phyloP scores from a whole-genome alignment of 2,888 invertebrate genomes.

The Ornithoptera priamus region DNA sequence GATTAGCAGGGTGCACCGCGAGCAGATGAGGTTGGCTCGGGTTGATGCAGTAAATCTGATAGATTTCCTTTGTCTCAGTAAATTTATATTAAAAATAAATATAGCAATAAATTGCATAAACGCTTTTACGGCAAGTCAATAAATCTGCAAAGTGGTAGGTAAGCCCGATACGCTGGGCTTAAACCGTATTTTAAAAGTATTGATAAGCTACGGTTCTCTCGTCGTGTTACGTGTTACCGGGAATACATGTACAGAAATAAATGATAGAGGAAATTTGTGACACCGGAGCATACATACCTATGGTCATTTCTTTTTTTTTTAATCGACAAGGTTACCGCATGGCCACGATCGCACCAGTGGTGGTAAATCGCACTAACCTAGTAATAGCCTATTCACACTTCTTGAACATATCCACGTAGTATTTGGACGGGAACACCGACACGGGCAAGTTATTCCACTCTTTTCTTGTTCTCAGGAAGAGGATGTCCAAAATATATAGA shows the following conservation, averaged over 20 bases:
- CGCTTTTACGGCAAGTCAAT: constrained; percentile 16
- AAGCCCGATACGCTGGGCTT: constrained; percentile 5
- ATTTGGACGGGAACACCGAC: too few species aligned
- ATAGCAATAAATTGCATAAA: constrained; percentile 3
- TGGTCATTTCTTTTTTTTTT: too few species aligned
- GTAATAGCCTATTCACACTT: too few species aligned
- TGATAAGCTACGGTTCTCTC: constrained; percentile 1
- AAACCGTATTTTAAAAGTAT: constrained; percentile 17
- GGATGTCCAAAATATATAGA: too few species aligned
- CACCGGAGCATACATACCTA: too few species aligned
- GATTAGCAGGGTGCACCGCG: too few species aligned
- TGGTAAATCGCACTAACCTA: too few species aligned
- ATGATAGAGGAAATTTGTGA: background rate
- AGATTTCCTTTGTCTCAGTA: background rate
- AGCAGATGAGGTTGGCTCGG: background rate
- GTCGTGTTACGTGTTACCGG: background rate
- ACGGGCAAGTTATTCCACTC: too few species aligned
- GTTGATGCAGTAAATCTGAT: background rate
- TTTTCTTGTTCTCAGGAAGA: too few species aligned
- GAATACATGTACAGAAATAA: background rate
- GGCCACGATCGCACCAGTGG: too few species aligned
- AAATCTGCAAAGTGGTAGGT: constrained; percentile 22
- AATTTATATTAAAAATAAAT: constrained; percentile 12
- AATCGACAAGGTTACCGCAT: too few species aligned
- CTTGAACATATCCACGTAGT: too few species aligned